phyloP scores from a whole-genome alignment of 2,888 invertebrate genomes.

The Ditylenchus weischeri region DNA sequence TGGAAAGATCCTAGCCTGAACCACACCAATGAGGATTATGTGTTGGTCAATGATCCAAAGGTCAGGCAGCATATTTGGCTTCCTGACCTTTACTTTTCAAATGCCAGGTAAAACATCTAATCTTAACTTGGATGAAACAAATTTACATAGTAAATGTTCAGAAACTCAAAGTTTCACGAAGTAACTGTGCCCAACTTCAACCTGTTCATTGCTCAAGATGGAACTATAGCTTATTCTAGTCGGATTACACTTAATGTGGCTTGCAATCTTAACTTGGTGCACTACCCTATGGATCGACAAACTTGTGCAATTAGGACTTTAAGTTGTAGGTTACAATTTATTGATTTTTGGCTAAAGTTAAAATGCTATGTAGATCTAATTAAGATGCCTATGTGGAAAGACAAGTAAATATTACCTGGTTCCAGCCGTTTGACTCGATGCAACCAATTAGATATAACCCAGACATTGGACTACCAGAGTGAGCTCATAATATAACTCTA shows the following conservation, averaged over 20 bases:
- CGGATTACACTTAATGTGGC: conserved; percentile 41
- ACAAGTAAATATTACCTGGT: conserved; percentile 57
- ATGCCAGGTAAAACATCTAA: conserved; percentile 12
- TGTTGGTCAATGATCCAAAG: conserved; percentile 33
- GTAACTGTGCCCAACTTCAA: conserved; percentile 53
- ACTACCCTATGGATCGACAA: conserved; percentile 57
- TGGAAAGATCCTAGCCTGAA: conserved; percentile 32
- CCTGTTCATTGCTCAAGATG: conserved; percentile 43
- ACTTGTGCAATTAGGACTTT: conserved; percentile 49
- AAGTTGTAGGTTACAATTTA: conserved; percentile 48
- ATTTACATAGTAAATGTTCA: too few species aligned
- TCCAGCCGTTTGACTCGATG: conserved; percentile 26
- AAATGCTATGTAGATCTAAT: not conserved
- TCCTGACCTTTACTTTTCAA: conserved; percentile 39
- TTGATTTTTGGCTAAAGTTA: too few species aligned
- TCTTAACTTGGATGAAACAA: too few species aligned
- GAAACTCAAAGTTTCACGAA: conserved; percentile 34
- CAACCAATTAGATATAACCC: conserved; percentile 53
- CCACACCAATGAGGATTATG: conserved; percentile 30
- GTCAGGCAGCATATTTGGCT: conserved; percentile 33
- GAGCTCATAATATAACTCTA: conserved; percentile 25
- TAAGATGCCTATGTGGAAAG: conserved; percentile 55
- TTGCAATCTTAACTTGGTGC: conserved; percentile 35
- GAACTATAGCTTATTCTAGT: conserved; percentile 37
- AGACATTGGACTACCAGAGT: conserved; percentile 55